These are phyloP conservation scores for Maniola jurtina DNA, from an alignment of 1,140 invertebrate species.

Conservation along the genomic window DNA sequence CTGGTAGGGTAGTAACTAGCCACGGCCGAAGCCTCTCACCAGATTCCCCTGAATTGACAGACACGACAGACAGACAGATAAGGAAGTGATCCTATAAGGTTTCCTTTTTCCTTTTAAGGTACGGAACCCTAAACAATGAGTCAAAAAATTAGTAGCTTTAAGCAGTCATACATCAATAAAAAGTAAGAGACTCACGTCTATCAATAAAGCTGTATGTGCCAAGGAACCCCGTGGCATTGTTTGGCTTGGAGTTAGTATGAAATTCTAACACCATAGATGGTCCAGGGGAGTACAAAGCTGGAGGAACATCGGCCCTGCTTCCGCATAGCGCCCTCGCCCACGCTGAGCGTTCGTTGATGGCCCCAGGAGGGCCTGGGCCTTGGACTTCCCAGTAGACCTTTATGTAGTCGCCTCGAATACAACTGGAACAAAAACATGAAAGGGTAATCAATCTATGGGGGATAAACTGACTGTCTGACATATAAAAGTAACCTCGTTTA, in stretches of 20 bases:
- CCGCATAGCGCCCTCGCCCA: constrained; percentile 89
- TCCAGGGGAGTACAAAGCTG: constrained; percentile 89
- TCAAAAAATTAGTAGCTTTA: too few species aligned
- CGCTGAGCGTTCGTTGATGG: constrained; percentile 88
- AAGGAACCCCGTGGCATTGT: constrained; percentile 86
- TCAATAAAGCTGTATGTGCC: constrained; percentile 91
- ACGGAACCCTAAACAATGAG: too few species aligned
- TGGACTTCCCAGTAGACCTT: constrained; percentile 84
- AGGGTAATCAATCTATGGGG: not conserved
- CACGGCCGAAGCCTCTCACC: too few species aligned
- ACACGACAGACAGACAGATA: too few species aligned
- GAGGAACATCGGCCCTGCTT: constrained; percentile 84
- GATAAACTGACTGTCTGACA: too few species aligned
- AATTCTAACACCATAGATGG: constrained; percentile 90
- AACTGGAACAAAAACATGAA: constrained; percentile 80
- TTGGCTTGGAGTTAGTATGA: constrained; percentile 81
- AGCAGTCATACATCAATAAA: too few species aligned
- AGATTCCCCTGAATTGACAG: not conserved
- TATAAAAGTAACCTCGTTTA: too few species aligned
- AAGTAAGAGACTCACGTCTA: constrained; percentile 83
- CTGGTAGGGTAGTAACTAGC: too few species aligned
- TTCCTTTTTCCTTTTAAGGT: too few species aligned
- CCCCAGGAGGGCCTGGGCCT: constrained; percentile 80
- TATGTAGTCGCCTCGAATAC: constrained; percentile 86
- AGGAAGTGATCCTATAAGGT: too few species aligned